Conservation (phyloP, 2,797 vertebrate species). For the Hemitrygon akajei region DNA sequence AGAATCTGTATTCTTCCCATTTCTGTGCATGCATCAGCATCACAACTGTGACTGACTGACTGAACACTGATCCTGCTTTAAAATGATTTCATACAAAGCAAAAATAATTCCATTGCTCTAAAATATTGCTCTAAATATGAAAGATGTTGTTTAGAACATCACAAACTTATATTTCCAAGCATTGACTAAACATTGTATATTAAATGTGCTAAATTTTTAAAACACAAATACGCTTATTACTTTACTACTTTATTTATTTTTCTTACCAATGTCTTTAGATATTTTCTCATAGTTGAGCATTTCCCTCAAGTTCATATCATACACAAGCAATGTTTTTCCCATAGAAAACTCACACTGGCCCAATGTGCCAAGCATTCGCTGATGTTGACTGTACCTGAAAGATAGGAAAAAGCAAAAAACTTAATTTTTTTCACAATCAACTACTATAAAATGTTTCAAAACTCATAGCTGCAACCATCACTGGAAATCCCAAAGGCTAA, state of each 20-base stretch:
- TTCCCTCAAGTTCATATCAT: slow-evolving; percentile 95
- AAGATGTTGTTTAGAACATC: background rate
- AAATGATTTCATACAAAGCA: background rate
- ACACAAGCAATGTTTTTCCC: slow-evolving; percentile 93
- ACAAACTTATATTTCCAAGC: background rate
- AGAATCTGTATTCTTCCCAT: background rate
- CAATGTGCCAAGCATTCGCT: slow-evolving; percentile 86
- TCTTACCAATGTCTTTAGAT: slow-evolving; percentile 84
- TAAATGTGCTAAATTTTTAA: background rate
- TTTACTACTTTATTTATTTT: background rate
- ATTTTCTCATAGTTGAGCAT: slow-evolving; percentile 98
- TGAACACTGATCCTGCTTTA: background rate
- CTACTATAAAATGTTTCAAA: background rate
- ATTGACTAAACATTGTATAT: background rate
- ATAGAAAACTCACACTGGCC: slow-evolving; percentile 96
- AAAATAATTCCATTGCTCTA: background rate
- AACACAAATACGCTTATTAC: background rate
- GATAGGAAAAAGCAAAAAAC: background rate
- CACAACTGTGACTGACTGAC: background rate
- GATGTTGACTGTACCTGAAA: slow-evolving; percentile 82
- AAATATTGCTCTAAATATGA: background rate
- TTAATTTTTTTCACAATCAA: background rate
- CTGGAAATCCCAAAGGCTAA: background rate
- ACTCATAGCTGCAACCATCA: background rate
- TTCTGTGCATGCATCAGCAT: background rate